These are phyloP conservation scores for Tadarida brasiliensis DNA, from an alignment of 2,797 vertebrate genomes.

Conservation along the genomic window DNA sequence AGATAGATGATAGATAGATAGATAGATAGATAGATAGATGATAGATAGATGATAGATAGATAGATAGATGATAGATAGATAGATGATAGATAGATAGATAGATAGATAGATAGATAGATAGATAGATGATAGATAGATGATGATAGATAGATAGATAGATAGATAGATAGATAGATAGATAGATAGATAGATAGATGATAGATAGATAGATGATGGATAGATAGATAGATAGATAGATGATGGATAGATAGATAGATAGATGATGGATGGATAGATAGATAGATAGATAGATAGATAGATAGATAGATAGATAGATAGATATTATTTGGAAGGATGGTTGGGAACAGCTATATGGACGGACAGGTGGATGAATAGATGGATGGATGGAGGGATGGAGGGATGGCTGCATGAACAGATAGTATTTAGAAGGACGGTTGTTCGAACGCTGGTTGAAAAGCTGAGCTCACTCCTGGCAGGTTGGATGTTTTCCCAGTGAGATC, in stretches of 20 bases:
- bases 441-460: constrained; percentile 66
- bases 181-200: too few relatives aligned
- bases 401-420: neutral
- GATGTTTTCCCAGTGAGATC: constrained; percentile 72
- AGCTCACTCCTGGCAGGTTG: constrained; percentile 58
- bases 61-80: neutral
- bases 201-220: too few relatives aligned
- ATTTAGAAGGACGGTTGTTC: neutral
- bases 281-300: too few relatives aligned
- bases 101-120: neutral
- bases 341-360: neutral
- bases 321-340: neutral
- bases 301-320: neutral
- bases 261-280: neutral
- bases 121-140: too few relatives aligned
- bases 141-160: too few relatives aligned
- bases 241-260: neutral
- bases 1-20: too few relatives aligned
- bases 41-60: too few relatives aligned
- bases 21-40: neutral
- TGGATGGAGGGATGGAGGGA: neutral
- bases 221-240: neutral
- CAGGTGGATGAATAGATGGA: neutral
- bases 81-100: too few relatives aligned
- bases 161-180: neutral